Conservation (phyloP, 2,888 invertebrate genomes). For the Geotrupes spiniger region DNA sequence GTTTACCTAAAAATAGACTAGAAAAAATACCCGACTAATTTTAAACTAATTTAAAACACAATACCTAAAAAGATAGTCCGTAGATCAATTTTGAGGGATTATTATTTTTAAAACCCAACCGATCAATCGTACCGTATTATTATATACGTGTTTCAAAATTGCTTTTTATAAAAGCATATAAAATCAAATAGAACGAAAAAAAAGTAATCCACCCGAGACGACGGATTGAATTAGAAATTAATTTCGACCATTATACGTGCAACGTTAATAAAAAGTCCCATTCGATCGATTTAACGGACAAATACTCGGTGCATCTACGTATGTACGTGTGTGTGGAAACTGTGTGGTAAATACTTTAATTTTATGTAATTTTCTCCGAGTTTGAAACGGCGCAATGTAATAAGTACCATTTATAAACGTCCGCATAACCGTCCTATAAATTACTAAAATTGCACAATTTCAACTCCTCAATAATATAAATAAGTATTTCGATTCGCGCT, state of each 20-base stretch:
- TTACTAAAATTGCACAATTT: conserved; percentile 21
- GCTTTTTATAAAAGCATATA: conserved; percentile 24
- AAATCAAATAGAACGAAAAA: conserved; percentile 15
- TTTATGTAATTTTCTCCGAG: conserved; percentile 17
- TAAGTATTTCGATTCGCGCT: conserved; percentile 18
- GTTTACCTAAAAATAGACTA: background rate
- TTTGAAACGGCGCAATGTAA: conserved; percentile 11
- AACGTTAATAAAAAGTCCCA: conserved; percentile 1
- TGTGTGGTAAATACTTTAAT: conserved; percentile 15
- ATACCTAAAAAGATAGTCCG: conserved; percentile 5
- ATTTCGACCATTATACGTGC: conserved; percentile 16
- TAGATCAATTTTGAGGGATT: conserved; percentile 20
- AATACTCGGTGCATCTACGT: background rate
- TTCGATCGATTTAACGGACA: conserved; percentile 4
- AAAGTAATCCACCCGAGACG: conserved; percentile 3
- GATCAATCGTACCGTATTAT: conserved; percentile 32
- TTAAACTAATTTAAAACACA: conserved; percentile 20
- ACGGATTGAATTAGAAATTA: conserved; percentile 16
- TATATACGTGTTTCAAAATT: conserved; percentile 29
- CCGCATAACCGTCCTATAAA: conserved; percentile 16
- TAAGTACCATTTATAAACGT: conserved; percentile 13
- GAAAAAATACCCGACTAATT: conserved; percentile 1
- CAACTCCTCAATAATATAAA: conserved; percentile 21
- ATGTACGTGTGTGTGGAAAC: background rate
- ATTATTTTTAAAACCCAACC: conserved; percentile 28